phyloP scores from a whole-genome alignment of 2,113 vertebrate species.

The Actenoides hombroni region DNA sequence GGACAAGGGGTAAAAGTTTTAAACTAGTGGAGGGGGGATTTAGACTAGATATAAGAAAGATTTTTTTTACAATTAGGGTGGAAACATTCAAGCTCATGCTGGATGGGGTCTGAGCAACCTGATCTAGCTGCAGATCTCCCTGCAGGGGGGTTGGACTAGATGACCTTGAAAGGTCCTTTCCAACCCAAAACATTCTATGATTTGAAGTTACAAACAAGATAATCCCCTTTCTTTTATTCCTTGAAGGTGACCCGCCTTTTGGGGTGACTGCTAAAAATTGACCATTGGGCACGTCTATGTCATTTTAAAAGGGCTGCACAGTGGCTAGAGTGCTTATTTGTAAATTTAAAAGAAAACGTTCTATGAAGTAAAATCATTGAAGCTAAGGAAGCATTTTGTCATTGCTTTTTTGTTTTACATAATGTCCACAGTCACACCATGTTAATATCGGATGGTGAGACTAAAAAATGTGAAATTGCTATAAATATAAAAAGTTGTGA shows the following conservation, averaged over 20 bases:
- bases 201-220: background rate
- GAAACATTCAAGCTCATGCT: background rate
- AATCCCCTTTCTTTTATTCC: background rate
- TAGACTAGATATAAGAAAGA: background rate
- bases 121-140: background rate
- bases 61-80: fast-evolving
- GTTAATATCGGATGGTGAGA: background rate
- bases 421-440: fast-evolving
- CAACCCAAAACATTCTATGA: background rate
- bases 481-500: background rate
- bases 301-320: background rate
- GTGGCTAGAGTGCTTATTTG: background rate
- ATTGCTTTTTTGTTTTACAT: conserved; percentile 3
- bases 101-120: background rate
- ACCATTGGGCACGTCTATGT: fast-evolving
- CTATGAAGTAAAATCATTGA: background rate
- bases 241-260: background rate
- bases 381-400: background rate
- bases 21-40: background rate
- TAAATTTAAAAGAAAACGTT: background rate
- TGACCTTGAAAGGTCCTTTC: background rate
- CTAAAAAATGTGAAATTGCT: background rate
- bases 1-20: background rate
- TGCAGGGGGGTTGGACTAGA: background rate
- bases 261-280: background rate